A percentile compares a stretch with the other conserved stretches of the same genome.
phyloP scores from a whole-genome alignment of 2,113 vertebrate species.

The Sceloporus undulatus region DNA sequence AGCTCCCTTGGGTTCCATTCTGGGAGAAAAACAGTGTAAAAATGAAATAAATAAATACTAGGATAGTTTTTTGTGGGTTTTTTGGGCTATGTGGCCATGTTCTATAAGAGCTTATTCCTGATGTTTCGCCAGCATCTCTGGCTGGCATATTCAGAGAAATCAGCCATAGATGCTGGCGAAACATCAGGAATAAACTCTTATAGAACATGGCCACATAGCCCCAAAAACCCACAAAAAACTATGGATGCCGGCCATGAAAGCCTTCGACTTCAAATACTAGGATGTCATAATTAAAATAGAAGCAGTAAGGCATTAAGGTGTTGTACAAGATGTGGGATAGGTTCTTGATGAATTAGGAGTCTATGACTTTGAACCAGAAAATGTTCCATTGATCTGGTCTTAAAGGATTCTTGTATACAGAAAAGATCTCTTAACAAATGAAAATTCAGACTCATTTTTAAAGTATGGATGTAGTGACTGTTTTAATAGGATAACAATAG shows the following conservation, averaged over 20 bases:
- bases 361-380: background rate
- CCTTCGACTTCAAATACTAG: background rate
- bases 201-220: too few species aligned
- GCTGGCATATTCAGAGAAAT: too few species aligned
- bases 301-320: background rate
- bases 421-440: background rate
- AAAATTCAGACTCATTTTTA: background rate
- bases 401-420: background rate
- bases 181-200: too few species aligned
- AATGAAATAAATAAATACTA: background rate
- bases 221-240: too few species aligned
- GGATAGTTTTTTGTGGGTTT: background rate
- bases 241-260: too few species aligned
- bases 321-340: background rate
- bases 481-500: too few species aligned
- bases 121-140: too few species aligned
- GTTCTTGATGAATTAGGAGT: background rate
- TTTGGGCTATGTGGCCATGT: too few species aligned
- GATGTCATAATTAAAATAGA: slow-evolving; percentile 44
- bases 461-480: background rate
- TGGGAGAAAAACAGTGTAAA: too few species aligned
- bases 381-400: background rate
- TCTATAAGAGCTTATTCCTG: too few species aligned
- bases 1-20: too few species aligned
- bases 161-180: too few species aligned